These are phyloP conservation scores for Epizoanthus rinbou DNA, from an alignment of 92 coral and sea anemone genomes.

Conservation along the genomic window DNA sequence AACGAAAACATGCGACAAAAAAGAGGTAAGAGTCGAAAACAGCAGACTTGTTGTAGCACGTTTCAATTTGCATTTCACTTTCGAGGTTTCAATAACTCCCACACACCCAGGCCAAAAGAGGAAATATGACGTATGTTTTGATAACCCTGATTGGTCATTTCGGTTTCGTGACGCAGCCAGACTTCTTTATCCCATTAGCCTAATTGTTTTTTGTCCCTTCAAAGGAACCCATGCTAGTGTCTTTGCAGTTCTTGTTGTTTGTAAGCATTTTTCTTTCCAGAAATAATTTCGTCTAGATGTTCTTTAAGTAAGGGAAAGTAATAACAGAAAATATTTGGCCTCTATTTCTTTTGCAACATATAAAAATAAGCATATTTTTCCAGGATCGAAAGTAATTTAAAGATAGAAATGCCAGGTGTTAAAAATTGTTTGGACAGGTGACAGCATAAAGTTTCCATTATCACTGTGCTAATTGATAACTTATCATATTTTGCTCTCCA, in stretches of 20 bases:
- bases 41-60: constrained; percentile 32
- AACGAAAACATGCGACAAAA: not conserved
- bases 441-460: not conserved
- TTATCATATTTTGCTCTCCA: not conserved
- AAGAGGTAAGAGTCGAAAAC: constrained; percentile 18
- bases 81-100: constrained; percentile 20
- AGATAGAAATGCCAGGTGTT: constrained; percentile 4
- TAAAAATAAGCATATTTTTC: not conserved
- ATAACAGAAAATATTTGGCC: not conserved
- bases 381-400: not conserved
- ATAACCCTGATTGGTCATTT: constrained; percentile 15
- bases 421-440: not conserved
- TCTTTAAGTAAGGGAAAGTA: not conserved
- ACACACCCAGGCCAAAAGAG: constrained; percentile 20
- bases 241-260: not conserved
- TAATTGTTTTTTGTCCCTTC: not conserved
- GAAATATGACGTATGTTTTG: constrained; percentile 11
- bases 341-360: not conserved
- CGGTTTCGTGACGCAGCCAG: constrained; percentile 10
- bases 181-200: not conserved
- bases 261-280: no score
- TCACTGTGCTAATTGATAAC: not conserved
- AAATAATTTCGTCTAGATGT: not conserved
- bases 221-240: not conserved
- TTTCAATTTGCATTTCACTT: constrained; percentile 44